A percentile compares a stretch with the other conserved stretches of the same genome.
Evolutionary conservation across 2,888 invertebrate genomes (phyloP).

Genomic region (Cantharis lateralis): DNA sequence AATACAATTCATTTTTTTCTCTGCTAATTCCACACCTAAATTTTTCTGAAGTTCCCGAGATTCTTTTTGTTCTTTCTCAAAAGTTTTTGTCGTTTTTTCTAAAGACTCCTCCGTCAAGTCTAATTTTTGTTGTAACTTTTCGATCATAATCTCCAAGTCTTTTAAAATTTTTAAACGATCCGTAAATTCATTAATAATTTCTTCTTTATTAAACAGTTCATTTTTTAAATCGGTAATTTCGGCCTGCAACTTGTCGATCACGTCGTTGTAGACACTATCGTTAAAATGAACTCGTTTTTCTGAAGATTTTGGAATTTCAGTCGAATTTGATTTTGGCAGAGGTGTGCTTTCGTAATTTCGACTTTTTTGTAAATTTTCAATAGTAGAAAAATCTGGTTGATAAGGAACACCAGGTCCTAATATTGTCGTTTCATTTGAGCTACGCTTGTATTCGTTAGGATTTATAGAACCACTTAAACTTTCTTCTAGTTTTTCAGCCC

Average conservation of each 20-base stretch:
- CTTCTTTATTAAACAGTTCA: slow-evolving; percentile 64
- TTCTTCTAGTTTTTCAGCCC: slow-evolving; percentile 37
- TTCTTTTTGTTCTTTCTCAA: slow-evolving; percentile 61
- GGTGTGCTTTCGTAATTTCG: slow-evolving; percentile 30
- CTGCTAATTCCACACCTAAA: slow-evolving; percentile 61
- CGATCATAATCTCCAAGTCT: slow-evolving; percentile 59
- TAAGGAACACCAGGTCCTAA: slow-evolving; percentile 45
- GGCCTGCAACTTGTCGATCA: slow-evolving; percentile 56
- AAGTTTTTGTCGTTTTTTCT: slow-evolving; percentile 54
- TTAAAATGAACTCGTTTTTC: slow-evolving; percentile 57
- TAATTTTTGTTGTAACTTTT: slow-evolving; percentile 60
- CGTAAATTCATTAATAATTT: slow-evolving; percentile 62
- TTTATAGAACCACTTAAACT: slow-evolving; percentile 29
- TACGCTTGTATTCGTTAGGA: slow-evolving; percentile 54
- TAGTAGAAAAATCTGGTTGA: slow-evolving; percentile 48
- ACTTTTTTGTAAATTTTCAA: slow-evolving; percentile 41
- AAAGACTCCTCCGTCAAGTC: slow-evolving; percentile 61
- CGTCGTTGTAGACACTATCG: slow-evolving; percentile 62
- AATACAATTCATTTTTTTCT: slow-evolving; percentile 61
- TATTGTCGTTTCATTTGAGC: slow-evolving; percentile 57
- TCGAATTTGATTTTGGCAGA: slow-evolving; percentile 46
- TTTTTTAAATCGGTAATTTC: slow-evolving; percentile 63
- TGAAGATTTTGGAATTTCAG: slow-evolving; percentile 43
- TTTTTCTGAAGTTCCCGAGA: slow-evolving; percentile 58
- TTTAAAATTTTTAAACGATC: slow-evolving; percentile 60